Percentiles rank a stretch among this genome's conserved stretches.
Conservation (phyloP, 2,888 invertebrate species). For the Thecophora atra region DNA sequence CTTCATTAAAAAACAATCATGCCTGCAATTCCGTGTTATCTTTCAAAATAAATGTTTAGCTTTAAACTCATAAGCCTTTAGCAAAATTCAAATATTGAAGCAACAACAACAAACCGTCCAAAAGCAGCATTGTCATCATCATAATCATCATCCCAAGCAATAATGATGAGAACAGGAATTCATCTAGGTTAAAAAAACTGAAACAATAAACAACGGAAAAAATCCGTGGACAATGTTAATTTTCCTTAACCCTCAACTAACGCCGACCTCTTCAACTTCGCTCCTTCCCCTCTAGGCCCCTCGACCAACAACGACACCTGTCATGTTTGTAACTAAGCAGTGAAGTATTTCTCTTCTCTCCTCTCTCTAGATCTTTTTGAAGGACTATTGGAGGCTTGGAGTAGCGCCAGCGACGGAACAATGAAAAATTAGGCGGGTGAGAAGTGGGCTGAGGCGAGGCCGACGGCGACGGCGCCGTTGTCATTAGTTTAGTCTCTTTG, state of each 20-base stretch:
- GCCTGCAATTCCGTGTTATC: neutral
- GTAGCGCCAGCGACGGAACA: neutral
- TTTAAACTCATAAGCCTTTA: too few relatives aligned
- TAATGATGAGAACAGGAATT: neutral
- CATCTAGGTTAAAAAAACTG: constrained; percentile 55
- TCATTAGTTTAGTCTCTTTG: constrained; percentile 8
- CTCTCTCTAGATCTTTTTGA: too few relatives aligned
- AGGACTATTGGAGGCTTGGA: neutral
- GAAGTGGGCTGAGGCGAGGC: neutral
- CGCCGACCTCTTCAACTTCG: neutral
- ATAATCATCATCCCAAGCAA: too few relatives aligned
- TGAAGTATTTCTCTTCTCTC: neutral
- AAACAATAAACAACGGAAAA: constrained; percentile 61
- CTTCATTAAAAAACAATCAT: neutral
- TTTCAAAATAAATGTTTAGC: neutral
- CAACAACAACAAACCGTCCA: too few relatives aligned
- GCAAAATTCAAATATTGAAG: too few relatives aligned
- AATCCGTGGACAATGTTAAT: constrained; percentile 65
- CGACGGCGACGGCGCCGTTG: neutral
- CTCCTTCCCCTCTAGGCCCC: too few relatives aligned
- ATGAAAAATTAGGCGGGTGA: neutral
- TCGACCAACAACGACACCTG: too few relatives aligned
- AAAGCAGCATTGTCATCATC: too few relatives aligned
- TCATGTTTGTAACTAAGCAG: constrained; percentile 17
- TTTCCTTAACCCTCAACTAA: constrained; percentile 51